Evolutionary conservation across 1,140 invertebrate species (phyloP).

Genomic region (Achroia grisella): DNA sequence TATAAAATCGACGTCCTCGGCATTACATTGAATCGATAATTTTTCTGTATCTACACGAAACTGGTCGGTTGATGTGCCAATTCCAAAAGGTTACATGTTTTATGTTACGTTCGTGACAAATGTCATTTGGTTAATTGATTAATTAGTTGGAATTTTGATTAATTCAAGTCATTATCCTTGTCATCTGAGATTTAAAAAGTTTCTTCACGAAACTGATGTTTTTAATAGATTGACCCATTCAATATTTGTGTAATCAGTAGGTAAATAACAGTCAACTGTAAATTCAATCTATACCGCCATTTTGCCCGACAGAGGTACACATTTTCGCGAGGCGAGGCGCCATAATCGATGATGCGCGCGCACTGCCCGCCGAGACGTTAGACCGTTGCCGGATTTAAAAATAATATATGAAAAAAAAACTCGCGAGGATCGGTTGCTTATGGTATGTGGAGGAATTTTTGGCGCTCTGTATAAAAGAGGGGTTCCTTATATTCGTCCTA

Average conservation of each 20-base stretch:
- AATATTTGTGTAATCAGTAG: too few relatives aligned
- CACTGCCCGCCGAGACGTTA: slow-evolving; percentile 31
- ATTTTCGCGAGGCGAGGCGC: slow-evolving; percentile 7
- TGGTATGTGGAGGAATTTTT: slow-evolving; percentile 34
- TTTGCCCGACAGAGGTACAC: too few relatives aligned
- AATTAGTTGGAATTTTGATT: neutral
- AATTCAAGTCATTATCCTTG: too few relatives aligned
- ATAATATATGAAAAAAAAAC: slow-evolving; percentile 46
- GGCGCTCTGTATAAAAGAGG: slow-evolving; percentile 9
- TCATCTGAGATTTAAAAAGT: too few relatives aligned
- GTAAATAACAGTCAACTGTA: too few relatives aligned
- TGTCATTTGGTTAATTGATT: neutral
- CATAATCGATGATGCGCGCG: slow-evolving; percentile 32
- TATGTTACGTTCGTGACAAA: neutral
- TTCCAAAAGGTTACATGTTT: slow-evolving; percentile 1
- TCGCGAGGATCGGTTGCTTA: slow-evolving; percentile 28
- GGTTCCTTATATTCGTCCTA: too few relatives aligned
- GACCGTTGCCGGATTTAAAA: slow-evolving; percentile 58
- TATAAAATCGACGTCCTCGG: slow-evolving; percentile 39
- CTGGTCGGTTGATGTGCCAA: slow-evolving; percentile 34
- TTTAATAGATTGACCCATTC: too few relatives aligned
- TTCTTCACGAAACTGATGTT: too few relatives aligned
- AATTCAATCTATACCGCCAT: too few relatives aligned
- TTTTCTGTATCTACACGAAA: slow-evolving; percentile 28
- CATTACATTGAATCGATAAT: slow-evolving; percentile 52